These are phyloP conservation scores for Perca fluviatilis DNA, from an alignment of 2,113 vertebrate species.

Conservation along the genomic window DNA sequence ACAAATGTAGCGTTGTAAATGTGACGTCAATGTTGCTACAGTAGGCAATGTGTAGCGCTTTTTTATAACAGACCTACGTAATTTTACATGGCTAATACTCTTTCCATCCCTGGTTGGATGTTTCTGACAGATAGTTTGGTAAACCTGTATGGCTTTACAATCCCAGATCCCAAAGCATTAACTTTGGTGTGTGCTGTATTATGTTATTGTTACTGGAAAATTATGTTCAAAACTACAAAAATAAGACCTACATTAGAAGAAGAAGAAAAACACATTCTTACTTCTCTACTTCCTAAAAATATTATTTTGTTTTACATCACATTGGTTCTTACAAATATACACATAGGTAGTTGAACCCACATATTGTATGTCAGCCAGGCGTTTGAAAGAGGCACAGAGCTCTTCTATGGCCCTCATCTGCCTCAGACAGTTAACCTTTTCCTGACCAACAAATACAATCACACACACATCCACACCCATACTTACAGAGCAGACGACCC, in stretches of 20 bases:
- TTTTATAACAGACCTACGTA: no score
- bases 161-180: neutral
- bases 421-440: slow-evolving; percentile 40
- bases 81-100: neutral
- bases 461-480: neutral
- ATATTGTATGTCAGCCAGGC: slow-evolving; percentile 3
- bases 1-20: no score
- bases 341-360: neutral
- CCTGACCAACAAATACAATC: neutral
- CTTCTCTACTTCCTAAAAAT: neutral
- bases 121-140: neutral
- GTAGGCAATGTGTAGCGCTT: no score
- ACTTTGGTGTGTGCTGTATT: neutral
- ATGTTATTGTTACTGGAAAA: neutral
- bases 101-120: neutral
- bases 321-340: neutral
- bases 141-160: neutral
- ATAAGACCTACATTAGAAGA: neutral
- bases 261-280: neutral
- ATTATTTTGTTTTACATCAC: neutral
- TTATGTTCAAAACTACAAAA: neutral
- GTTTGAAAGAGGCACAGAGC: neutral
- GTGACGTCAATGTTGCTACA: no score
- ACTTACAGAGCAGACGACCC: neutral
- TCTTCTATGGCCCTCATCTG: slow-evolving; percentile 39